Conservation (phyloP, 2,113 vertebrate species). For the Albula goreensis region DNA sequence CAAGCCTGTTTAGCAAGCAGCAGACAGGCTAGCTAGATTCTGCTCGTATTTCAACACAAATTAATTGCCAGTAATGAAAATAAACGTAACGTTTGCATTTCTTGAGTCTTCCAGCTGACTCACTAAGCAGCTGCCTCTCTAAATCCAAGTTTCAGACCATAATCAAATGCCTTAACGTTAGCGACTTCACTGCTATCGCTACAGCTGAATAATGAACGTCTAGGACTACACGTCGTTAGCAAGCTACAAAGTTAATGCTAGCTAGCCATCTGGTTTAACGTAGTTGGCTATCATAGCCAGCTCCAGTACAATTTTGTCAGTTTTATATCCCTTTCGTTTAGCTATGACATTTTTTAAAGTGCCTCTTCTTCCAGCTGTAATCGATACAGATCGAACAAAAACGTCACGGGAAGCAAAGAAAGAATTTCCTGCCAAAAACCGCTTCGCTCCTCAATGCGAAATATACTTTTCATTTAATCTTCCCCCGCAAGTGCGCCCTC, state of each 20-base stretch:
- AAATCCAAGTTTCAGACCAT: not conserved
- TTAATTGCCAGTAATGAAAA: not conserved
- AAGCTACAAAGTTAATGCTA: not conserved
- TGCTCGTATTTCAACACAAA: not conserved
- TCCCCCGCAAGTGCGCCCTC: not conserved
- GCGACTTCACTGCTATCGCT: not conserved
- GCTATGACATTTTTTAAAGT: not conserved
- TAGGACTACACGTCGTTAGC: not conserved
- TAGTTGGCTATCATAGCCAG: not conserved
- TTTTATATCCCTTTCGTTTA: not conserved
- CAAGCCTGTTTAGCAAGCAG: not conserved
- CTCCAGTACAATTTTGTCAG: not conserved
- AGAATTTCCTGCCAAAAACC: not conserved
- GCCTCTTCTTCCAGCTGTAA: not conserved
- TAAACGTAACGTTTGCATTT: not conserved
- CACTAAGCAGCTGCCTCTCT: not conserved
- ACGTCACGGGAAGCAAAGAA: not conserved
- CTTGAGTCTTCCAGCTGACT: not conserved
- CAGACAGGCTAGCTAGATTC: not conserved
- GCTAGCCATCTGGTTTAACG: not conserved
- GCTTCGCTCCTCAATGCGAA: not conserved
- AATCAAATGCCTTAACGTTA: not conserved
- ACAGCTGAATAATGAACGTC: not conserved
- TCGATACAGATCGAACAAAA: not conserved
- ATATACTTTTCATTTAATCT: not conserved